Base-by-base conservation (phyloP, 2,888 invertebrate genomes). In the Drosophila monieri region DNA sequence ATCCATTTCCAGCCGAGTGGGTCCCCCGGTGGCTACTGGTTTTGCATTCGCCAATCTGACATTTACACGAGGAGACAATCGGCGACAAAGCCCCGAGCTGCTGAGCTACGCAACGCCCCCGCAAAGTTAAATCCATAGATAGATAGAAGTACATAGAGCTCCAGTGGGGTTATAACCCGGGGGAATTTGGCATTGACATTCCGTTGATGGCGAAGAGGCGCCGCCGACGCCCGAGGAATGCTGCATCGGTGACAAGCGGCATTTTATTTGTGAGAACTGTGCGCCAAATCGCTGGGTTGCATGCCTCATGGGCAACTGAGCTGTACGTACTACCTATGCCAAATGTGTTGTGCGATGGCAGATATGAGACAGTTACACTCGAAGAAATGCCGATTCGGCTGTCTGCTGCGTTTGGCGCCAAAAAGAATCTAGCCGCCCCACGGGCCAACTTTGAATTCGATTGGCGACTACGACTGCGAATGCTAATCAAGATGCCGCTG, bases 251-350 rank as follows among this genome's bases (percentile, higher is more conserved):
- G 77, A 70, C 61, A 64, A 53, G 54, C 73, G 73, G 68, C 67
- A 73, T 76, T 78, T 77, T 77, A 84, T 77, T 86, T 83, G 83
- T 84, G 86, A 84, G 83, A 84, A 86, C 76, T 83, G 67, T 70
- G 75, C 78, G 80, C 37, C 52, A 64, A 64, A 64, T 62, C 39
- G 64, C 8, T 23, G 62, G 27, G 78, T 83, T 83, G 78, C 76
- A 66, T 65, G 80, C 53, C 32, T 51, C 80, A 39, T 81, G 76
- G 69, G 83, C 83, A 85, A 83, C 60, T 80, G 65, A 52, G 61
- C 30, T 49, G 51, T 32, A 30, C 52, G 62, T 41, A 60, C 60
- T 61, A 54, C 57, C 78, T 76, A 76, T 72, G 71, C 71, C 51
- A 54, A 68, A 71, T 64, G 65, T 78, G 62, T 78, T 74, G 62